These are phyloP conservation scores for Polylopha cassiicola DNA, from an alignment of 2,888 invertebrate genomes.

Conservation along the genomic window DNA sequence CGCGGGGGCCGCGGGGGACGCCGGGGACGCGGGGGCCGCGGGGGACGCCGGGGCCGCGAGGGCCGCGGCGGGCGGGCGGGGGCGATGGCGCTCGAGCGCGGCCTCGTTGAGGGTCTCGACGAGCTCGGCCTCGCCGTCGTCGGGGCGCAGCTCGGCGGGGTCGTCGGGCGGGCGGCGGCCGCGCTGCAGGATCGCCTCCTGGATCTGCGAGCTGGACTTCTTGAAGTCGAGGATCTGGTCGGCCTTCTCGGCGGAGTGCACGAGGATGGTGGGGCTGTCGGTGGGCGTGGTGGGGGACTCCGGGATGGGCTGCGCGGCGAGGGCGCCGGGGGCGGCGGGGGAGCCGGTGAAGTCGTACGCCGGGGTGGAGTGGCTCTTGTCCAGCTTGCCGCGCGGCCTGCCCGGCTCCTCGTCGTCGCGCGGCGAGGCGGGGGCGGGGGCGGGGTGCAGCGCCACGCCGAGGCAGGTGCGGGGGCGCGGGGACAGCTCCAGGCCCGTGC, in stretches of 20 bases:
- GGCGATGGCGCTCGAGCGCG: conserved; percentile 10
- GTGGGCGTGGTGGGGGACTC: conserved; percentile 32
- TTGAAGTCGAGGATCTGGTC: conserved; percentile 61
- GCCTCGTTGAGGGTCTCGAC: conserved; percentile 27
- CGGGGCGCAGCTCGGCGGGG: conserved; percentile 28
- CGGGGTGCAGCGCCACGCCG: conserved; percentile 54
- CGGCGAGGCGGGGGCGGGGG: conserved; percentile 28
- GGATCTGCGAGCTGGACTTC: conserved; percentile 58
- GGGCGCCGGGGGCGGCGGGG: conserved; percentile 29
- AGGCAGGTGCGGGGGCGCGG: conserved; percentile 82
- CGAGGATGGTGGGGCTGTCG: conserved; percentile 34
- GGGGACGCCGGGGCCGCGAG: conserved; percentile 7
- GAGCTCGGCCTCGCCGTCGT: conserved; percentile 24
- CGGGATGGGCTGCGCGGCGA: conserved; percentile 30
- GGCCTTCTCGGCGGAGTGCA: conserved; percentile 50
- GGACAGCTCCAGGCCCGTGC: conserved; percentile 83
- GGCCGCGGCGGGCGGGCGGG: conserved; percentile 1
- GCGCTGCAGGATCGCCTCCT: conserved; percentile 53
- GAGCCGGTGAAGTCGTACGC: conserved; percentile 81
- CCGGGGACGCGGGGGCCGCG: conserved; percentile 1
- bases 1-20: conserved; percentile 4
- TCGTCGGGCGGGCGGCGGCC: conserved; percentile 29
- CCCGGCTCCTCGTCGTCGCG: conserved; percentile 17
- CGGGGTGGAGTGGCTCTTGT: conserved; percentile 90
- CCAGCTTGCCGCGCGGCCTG: conserved; percentile 68